These are phyloP conservation scores for Limosa lapponica DNA, from an alignment of 2,797 vertebrate genomes.

Conservation along the genomic window DNA sequence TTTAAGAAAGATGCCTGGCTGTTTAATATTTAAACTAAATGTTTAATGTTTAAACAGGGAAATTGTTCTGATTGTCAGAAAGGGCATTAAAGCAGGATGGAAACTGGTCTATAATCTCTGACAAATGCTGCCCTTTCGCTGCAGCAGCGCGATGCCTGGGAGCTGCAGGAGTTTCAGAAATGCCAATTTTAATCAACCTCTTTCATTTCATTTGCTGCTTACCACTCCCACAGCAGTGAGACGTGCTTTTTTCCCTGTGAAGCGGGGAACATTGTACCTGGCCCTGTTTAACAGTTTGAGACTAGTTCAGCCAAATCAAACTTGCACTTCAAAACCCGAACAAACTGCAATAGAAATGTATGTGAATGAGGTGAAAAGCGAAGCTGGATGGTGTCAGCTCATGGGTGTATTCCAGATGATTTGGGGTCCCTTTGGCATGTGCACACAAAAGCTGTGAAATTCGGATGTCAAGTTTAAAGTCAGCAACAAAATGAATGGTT, in stretches of 20 bases:
- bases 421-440: neutral
- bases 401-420: rapidly evolving
- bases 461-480: neutral
- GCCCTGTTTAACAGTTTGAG: neutral
- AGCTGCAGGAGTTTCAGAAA: constrained; percentile 31
- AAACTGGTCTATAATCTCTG: constrained; percentile 1
- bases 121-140: neutral
- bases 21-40: constrained; percentile 64
- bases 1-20: constrained; percentile 35
- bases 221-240: neutral
- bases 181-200: constrained; percentile 45
- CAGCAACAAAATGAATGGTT: neutral
- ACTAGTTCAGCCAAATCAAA: neutral
- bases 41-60: constrained; percentile 63
- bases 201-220: neutral
- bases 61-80: constrained; percentile 49
- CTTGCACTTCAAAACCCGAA: neutral
- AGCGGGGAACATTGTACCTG: neutral
- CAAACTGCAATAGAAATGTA: neutral
- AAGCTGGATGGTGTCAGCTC: neutral
- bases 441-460: neutral
- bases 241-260: neutral
- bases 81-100: constrained; percentile 19
- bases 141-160: neutral
- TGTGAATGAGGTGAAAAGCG: rapidly evolving